Percentiles rank a stretch among this genome's conserved stretches.
phyloP scores from a whole-genome alignment of 1,140 invertebrate genomes.

The Trigoniulus corallinus region DNA sequence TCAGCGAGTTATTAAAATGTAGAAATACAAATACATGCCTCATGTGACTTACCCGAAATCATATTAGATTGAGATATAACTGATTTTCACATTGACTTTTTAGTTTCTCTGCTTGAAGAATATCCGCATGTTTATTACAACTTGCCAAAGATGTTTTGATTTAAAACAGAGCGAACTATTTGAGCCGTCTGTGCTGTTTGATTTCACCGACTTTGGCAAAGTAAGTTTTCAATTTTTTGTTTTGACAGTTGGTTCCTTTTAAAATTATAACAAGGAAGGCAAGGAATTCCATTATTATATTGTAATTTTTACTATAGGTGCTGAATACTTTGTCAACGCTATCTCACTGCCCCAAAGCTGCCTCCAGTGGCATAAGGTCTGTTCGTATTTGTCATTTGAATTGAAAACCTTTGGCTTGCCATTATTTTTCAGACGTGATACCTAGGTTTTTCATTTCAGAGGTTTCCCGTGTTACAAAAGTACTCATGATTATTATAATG shows the following conservation, averaged over 20 bases:
- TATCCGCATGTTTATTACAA: slow-evolving; percentile 75
- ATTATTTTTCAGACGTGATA: not conserved
- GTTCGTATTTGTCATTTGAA: slow-evolving; percentile 22
- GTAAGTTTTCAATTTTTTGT: slow-evolving; percentile 17
- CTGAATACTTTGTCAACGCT: slow-evolving; percentile 72
- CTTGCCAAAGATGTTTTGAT: slow-evolving; percentile 63
- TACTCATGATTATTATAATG: slow-evolving; percentile 24
- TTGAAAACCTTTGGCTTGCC: slow-evolving; percentile 1
- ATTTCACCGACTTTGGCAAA: slow-evolving; percentile 75
- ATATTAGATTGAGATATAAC: no score
- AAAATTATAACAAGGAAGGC: no score
- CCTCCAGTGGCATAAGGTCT: slow-evolving; percentile 48
- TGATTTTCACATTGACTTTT: no score
- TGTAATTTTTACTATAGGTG: no score
- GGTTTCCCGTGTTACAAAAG: slow-evolving; percentile 26
- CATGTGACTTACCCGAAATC: no score
- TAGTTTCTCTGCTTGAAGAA: slow-evolving; percentile 90
- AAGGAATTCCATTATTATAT: no score
- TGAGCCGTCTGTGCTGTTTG: slow-evolving; percentile 79
- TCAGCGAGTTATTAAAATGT: no score
- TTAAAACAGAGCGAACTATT: slow-evolving; percentile 75
- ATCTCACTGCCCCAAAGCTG: slow-evolving; percentile 55
- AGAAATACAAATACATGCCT: no score
- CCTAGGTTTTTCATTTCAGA: slow-evolving; percentile 18
- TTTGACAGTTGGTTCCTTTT: slow-evolving; percentile 7